Evolutionary conservation across 2,113 vertebrate species (phyloP).

Genomic region (Silurus asotus): DNA sequence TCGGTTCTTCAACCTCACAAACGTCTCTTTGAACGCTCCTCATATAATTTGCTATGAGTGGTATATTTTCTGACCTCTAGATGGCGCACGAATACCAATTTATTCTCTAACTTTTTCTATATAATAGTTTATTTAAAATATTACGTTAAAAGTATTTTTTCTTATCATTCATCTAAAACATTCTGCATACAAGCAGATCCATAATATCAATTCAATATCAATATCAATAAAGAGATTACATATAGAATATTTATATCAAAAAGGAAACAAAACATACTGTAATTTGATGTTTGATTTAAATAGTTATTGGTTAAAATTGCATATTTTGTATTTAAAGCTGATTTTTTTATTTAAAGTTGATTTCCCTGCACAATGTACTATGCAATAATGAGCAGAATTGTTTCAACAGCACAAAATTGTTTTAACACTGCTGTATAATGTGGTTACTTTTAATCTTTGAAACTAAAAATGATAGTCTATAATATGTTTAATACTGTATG

Average conservation of each 20-base stretch:
- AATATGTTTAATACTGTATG: neutral
- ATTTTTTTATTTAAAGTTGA: neutral
- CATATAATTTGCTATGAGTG: no score
- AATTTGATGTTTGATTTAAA: no score
- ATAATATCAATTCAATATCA: no score
- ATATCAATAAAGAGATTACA: no score
- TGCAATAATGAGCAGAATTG: neutral
- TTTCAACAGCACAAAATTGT: neutral
- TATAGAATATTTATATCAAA: no score
- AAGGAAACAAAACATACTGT: no score
- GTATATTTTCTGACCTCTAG: neutral
- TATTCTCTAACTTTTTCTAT: no score
- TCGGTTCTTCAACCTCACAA: neutral
- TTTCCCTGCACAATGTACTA: neutral
- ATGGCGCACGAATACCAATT: slow-evolving; percentile 1
- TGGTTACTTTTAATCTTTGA: neutral
- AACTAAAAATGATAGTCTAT: neutral
- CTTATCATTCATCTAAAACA: neutral
- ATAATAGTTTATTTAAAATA: no score
- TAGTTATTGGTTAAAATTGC: neutral
- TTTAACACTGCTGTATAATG: neutral
- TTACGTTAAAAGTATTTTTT: neutral
- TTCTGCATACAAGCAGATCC: no score
- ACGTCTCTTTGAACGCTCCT: neutral
- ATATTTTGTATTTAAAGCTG: neutral